Base-by-base conservation (phyloP, 1,140 invertebrate genomes). In the Drosophila repletoides region DNA sequence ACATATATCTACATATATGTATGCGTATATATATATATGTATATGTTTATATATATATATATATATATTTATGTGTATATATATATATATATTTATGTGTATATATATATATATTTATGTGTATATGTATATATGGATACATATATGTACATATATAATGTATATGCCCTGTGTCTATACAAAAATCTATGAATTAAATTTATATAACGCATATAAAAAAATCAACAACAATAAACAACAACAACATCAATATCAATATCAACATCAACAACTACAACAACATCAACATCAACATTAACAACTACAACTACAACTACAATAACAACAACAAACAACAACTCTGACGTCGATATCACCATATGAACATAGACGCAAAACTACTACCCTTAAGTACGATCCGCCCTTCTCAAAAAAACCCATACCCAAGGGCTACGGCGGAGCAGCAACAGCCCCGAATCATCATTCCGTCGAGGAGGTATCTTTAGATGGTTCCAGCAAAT, bases 341-440 rank as follows among this genome's bases (percentile, higher is more conserved):
- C 31, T 49, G 69, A 60, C 43, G 56, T 14, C 48, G 26, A 69
- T 53, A 59, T 55, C 58, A 60, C 51, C 51, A 51, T 29, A 48
- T 15, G 26, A 59, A 90, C 76, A 53, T 91, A 93, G 95, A 94
- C 95, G 95, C 92, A 96, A 96, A 93, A 96, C 95, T 86, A 95
- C 95, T 58, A 92, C 96, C 90, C 94, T 95, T 80, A 96, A 96
- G 90, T 96, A 95, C 90, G 95, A 97, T 90, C 94, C 94, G 61
- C 95, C 95, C 26, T 97, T 96, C 91, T 92, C 93, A 76, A 97
- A 96, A 92, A 95, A 96, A 87, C 94, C 95, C 15, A 93, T 94
- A 61, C 92, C 93, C 45, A 96, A 96, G 91, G 94, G 92, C 73
- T 95, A 94, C 91, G 92, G 92, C 6, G 92, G 93, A n/a, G 91